Percentiles rank a stretch among this genome's conserved stretches.
These are phyloP conservation scores for Lutraria rhynchaena DNA, from an alignment of 1,140 invertebrate species.

Conservation along the genomic window DNA sequence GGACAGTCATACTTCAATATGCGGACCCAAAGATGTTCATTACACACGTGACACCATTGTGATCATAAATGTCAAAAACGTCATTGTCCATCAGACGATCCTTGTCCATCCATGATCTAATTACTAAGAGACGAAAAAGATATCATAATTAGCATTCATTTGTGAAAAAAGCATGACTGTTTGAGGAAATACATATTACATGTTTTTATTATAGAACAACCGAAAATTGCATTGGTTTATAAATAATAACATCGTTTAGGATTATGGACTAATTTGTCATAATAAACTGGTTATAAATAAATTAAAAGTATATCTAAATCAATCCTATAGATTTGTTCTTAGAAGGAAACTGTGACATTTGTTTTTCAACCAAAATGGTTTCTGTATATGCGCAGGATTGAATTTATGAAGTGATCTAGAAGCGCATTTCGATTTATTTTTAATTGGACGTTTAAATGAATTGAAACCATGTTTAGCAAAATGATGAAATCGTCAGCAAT, in stretches of 20 bases:
- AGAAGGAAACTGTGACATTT: too few species aligned
- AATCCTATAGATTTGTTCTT: too few species aligned
- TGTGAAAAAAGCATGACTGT: background rate
- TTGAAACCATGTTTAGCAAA: too few species aligned
- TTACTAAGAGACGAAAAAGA: background rate
- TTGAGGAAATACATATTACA: background rate
- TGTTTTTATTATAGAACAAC: too few species aligned
- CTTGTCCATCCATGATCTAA: background rate
- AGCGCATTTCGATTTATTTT: too few species aligned
- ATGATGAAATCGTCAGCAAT: too few species aligned
- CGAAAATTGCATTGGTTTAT: background rate
- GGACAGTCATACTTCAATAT: conserved; percentile 16
- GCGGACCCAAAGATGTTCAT: conserved; percentile 7
- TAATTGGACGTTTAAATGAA: too few species aligned
- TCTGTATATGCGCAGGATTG: background rate
- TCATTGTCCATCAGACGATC: conserved; percentile 4
- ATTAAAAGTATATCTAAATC: too few species aligned
- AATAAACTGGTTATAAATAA: too few species aligned
- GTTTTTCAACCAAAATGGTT: too few species aligned
- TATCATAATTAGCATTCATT: background rate
- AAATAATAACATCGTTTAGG: background rate
- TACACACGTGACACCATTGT: conserved; percentile 17
- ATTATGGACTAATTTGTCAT: background rate
- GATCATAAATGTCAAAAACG: conserved; percentile 15
- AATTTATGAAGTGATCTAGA: too few species aligned